Evolutionary conservation across 2,113 vertebrate species (phyloP).

Genomic region (Peromyscus californicus): DNA sequence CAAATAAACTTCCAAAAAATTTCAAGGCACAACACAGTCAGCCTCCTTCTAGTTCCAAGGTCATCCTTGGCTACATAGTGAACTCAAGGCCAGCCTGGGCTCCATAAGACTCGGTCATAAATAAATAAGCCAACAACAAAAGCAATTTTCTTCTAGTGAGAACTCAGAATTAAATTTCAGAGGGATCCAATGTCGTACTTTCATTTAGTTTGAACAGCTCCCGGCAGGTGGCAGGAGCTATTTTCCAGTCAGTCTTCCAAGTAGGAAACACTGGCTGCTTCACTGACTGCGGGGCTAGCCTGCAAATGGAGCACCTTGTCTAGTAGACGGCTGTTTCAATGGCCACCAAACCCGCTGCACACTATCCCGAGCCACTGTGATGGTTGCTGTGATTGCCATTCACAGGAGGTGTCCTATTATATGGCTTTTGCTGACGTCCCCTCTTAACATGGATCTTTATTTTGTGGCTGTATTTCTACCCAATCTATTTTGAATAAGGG

Average conservation of each 20-base stretch:
- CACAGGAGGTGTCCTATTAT: slow-evolving; percentile 93
- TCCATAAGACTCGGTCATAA: not conserved
- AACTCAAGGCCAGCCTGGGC: not conserved
- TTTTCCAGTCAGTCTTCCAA: not conserved
- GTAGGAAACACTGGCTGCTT: not conserved
- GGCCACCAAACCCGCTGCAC: slow-evolving; percentile 92
- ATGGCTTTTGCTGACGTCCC: slow-evolving; percentile 78
- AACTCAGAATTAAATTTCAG: not conserved
- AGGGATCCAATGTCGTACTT: not conserved
- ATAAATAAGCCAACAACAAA: not conserved
- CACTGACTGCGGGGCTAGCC: not conserved
- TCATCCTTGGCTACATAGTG: no score
- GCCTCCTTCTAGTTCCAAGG: not conserved
- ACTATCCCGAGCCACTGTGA: slow-evolving; percentile 97
- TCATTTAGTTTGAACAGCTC: not conserved
- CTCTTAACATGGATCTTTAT: not conserved
- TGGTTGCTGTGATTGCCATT: slow-evolving; percentile 97
- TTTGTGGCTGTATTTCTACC: not conserved
- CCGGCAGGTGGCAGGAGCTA: not conserved
- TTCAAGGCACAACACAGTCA: not conserved
- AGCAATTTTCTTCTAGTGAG: not conserved
- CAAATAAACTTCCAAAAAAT: not conserved
- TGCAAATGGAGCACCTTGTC: slow-evolving; percentile 92
- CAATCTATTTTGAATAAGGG: not conserved
- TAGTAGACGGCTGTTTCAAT: slow-evolving; percentile 99